Percentiles rank a stretch among this genome's conserved stretches.
Evolutionary conservation across 2,113 vertebrate species (phyloP).

Genomic region (Lepisosteus osseus): DNA sequence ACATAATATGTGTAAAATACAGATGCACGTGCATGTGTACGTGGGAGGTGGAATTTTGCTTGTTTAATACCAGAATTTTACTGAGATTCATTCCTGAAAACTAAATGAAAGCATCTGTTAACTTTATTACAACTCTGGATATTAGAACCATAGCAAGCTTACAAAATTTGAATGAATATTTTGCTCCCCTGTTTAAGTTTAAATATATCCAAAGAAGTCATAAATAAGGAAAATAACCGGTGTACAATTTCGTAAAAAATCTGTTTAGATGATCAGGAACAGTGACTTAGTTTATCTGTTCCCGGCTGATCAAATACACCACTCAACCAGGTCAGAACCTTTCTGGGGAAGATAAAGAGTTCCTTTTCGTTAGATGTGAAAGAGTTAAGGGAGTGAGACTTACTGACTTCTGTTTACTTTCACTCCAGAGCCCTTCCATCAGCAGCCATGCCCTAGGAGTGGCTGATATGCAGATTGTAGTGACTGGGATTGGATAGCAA

Average conservation of each 20-base stretch:
- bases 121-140: background rate
- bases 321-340: background rate
- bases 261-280: too few relatives aligned
- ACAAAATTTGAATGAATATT: too few relatives aligned
- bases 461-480: conserved; percentile 64
- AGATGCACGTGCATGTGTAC: conserved; percentile 43
- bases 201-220: too few relatives aligned
- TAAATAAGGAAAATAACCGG: too few relatives aligned
- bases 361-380: conserved; percentile 20
- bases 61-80: too few relatives aligned
- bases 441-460: conserved; percentile 54
- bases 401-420: conserved; percentile 38
- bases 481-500: conserved; percentile 73
- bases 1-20: conserved; percentile 18
- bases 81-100: too few relatives aligned
- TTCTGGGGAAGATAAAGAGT: background rate
- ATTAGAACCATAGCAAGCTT: too few relatives aligned
- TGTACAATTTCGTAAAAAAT: too few relatives aligned
- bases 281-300: too few relatives aligned
- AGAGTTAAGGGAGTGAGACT: conserved; percentile 48
- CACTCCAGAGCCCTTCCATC: conserved; percentile 31
- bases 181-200: too few relatives aligned
- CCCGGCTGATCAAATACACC: too few relatives aligned
- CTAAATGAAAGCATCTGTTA: background rate
- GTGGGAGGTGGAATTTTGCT: conserved; percentile 43